phyloP scores from a whole-genome alignment of 1,140 invertebrate genomes.

The Varroa destructor region DNA sequence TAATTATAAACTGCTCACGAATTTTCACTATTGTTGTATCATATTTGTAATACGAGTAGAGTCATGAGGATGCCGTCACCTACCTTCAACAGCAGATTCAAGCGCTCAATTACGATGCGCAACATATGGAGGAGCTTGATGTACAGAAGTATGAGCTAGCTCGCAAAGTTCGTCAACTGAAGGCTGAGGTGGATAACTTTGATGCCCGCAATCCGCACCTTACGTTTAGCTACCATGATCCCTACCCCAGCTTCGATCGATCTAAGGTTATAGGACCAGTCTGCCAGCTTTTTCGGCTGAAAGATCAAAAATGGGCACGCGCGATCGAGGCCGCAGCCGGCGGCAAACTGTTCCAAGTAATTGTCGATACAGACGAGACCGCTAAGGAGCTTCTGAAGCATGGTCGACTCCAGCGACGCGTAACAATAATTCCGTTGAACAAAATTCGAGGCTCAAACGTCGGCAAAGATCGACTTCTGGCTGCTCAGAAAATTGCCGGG shows the following conservation, averaged over 20 bases:
- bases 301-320: conserved; percentile 61
- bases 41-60: too few species aligned
- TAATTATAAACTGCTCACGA: too few species aligned
- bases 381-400: conserved; percentile 67
- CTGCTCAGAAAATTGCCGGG: conserved; percentile 62
- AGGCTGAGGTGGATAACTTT: conserved; percentile 49
- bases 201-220: conserved; percentile 46
- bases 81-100: conserved; percentile 44
- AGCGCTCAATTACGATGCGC: conserved; percentile 55
- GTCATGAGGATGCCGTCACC: not conserved
- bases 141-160: conserved; percentile 44
- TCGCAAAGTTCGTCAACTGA: conserved; percentile 45
- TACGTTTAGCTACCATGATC: conserved; percentile 59
- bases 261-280: conserved; percentile 63
- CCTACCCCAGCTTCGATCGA: conserved; percentile 60
- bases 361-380: conserved; percentile 72
- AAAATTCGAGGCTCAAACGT: conserved; percentile 59
- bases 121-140: conserved; percentile 48
- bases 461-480: conserved; percentile 47
- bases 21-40: too few species aligned
- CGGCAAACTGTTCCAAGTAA: conserved; percentile 72
- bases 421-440: conserved; percentile 77
- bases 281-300: conserved; percentile 58
- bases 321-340: conserved; percentile 62
- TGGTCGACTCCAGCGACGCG: conserved; percentile 61